A percentile compares a stretch with the other conserved stretches of the same genome.
Conservation (phyloP, 2,797 vertebrate genomes). For the Arctocebus calabarensis region DNA sequence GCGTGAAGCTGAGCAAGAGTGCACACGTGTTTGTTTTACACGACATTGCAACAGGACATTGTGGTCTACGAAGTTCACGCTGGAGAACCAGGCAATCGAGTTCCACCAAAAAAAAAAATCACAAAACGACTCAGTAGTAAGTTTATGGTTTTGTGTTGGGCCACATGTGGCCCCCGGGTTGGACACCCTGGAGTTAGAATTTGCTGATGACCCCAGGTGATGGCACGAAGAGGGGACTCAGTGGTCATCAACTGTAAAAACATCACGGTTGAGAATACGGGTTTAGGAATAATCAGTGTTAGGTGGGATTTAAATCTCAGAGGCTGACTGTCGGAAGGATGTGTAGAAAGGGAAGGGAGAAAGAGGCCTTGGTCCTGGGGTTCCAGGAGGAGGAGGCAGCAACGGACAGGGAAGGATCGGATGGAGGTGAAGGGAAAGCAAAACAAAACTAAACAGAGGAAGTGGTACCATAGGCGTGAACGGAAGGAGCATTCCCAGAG, state of each 20-base stretch:
- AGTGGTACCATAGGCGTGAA: accelerated
- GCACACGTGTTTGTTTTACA: too few species aligned
- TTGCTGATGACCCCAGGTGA: neutral
- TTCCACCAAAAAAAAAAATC: too few species aligned
- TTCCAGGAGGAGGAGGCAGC: neutral
- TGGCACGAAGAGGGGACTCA: neutral
- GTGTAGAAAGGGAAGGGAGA: neutral
- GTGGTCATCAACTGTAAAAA: neutral
- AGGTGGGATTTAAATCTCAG: neutral
- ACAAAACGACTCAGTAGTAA: too few species aligned
- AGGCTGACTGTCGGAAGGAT: neutral
- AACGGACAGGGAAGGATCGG: too few species aligned
- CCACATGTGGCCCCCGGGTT: too few species aligned
- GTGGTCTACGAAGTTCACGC: too few species aligned
- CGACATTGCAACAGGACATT: too few species aligned
- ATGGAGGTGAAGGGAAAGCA: neutral
- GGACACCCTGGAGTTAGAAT: neutral
- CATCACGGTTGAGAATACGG: neutral
- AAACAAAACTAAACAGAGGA: too few species aligned
- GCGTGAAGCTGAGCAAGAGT: too few species aligned
- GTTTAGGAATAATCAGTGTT: neutral
- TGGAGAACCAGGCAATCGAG: too few species aligned
- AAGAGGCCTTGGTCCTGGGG: neutral
- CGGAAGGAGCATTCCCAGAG: neutral
- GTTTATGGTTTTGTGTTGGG: too few species aligned